Percentiles rank a stretch among this genome's conserved stretches.
phyloP scores from a whole-genome alignment of 2,888 invertebrate genomes.

The Macrophya alboannulata region DNA sequence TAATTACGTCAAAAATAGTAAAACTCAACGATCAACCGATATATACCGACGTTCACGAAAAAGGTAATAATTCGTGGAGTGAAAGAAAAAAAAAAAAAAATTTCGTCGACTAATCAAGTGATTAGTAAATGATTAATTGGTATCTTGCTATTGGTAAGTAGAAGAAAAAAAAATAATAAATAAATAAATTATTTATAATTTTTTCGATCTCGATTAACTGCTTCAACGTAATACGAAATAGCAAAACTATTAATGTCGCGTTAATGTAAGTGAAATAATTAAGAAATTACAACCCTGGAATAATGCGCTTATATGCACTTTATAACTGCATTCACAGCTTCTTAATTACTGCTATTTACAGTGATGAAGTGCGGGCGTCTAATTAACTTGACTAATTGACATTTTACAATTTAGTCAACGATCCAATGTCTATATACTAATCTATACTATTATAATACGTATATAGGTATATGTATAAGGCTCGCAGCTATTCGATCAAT shows the following conservation, averaged over 20 bases:
- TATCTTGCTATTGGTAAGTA: neutral
- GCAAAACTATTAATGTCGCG: slow-evolving; percentile 9
- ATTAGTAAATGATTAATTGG: neutral
- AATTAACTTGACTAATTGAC: neutral
- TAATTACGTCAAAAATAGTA: neutral
- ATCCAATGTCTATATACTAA: neutral
- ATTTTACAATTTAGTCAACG: neutral
- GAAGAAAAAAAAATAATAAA: neutral
- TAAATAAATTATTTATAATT: too few relatives aligned
- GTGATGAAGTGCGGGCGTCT: neutral
- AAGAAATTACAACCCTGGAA: neutral
- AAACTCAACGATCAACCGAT: neutral
- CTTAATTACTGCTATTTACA: neutral
- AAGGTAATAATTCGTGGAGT: neutral
- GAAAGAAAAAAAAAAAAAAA: neutral
- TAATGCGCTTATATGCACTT: neutral
- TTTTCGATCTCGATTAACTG: too few relatives aligned
- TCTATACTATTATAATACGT: neutral
- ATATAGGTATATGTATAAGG: too few relatives aligned
- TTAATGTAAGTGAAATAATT: neutral
- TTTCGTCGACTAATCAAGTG: neutral
- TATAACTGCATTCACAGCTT: neutral
- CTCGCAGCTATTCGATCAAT: neutral
- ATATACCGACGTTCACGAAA: neutral
- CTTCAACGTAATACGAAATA: neutral